Evolutionary conservation across 1,140 invertebrate species (phyloP).

Genomic region (Wiebesia pumilae): DNA sequence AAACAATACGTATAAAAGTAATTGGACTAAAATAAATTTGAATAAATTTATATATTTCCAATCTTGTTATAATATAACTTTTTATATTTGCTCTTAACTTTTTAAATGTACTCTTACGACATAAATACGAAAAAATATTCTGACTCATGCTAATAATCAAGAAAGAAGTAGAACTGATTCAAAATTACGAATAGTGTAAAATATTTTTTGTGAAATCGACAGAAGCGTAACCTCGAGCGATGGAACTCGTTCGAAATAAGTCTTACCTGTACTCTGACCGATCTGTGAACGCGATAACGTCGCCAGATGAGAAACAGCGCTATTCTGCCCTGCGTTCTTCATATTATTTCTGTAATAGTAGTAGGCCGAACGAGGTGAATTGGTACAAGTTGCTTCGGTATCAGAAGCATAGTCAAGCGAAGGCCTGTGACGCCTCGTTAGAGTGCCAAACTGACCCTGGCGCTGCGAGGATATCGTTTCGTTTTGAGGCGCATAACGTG

Average conservation of each 20-base stretch:
- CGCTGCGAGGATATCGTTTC: slow-evolving; percentile 72
- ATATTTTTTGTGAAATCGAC: background rate
- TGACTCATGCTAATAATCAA: no score
- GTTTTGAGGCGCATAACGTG: slow-evolving; percentile 76
- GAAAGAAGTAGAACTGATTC: no score
- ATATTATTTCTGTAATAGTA: slow-evolving; percentile 83
- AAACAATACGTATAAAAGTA: no score
- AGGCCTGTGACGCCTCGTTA: slow-evolving; percentile 82
- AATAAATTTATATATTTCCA: no score
- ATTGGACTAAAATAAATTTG: no score
- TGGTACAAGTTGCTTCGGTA: slow-evolving; percentile 88
- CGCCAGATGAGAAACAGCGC: slow-evolving; percentile 71
- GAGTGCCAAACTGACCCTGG: slow-evolving; percentile 72
- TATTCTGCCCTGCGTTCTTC: slow-evolving; percentile 68
- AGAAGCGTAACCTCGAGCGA: background rate
- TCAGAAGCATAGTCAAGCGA: slow-evolving; percentile 94
- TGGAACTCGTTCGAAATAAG: background rate
- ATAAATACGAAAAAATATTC: no score
- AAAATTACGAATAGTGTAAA: no score
- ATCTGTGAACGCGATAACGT: slow-evolving; percentile 72
- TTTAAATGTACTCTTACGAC: no score
- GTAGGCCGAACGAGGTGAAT: slow-evolving; percentile 83
- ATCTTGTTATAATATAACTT: no score
- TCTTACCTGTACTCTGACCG: slow-evolving; percentile 69
- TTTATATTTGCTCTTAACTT: no score